A percentile compares a stretch with the other conserved stretches of the same genome.
These are phyloP conservation scores for Drosophila kurseongensis DNA, from an alignment of 1,140 invertebrate genomes.

Conservation along the genomic window DNA sequence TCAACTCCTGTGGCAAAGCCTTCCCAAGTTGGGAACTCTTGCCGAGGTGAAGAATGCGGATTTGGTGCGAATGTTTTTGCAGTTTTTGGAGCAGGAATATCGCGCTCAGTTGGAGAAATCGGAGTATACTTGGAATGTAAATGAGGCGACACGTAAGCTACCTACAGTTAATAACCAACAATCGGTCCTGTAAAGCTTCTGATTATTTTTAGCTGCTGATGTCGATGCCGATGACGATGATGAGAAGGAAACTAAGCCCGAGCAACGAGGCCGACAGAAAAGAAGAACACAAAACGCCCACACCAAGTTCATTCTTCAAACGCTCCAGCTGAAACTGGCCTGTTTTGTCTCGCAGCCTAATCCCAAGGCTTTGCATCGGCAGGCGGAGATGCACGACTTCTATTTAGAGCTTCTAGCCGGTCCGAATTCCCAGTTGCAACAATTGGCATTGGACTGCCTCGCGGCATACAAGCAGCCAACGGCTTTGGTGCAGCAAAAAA, in stretches of 20 bases:
- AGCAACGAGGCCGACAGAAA: constrained; percentile 20
- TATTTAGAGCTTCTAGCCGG: constrained; percentile 92
- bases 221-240: constrained; percentile 50
- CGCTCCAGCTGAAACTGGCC: constrained; percentile 85
- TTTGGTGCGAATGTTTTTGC: constrained; percentile 90
- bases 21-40: constrained; percentile 89
- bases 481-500: constrained; percentile 90
- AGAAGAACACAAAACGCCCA: constrained; percentile 33
- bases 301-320: constrained; percentile 72
- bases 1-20: constrained; percentile 91
- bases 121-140: constrained; percentile 69
- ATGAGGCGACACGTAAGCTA: constrained; percentile 28
- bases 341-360: constrained; percentile 93
- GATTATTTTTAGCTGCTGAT: constrained; percentile 47
- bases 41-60: constrained; percentile 92
- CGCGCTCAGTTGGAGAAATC: constrained; percentile 82
- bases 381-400: constrained; percentile 90
- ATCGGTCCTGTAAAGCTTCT: constrained; percentile 17
- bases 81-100: constrained; percentile 90
- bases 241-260: constrained; percentile 28
- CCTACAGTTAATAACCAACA: background rate
- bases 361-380: constrained; percentile 91
- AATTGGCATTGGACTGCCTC: constrained; percentile 93
- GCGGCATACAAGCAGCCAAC: constrained; percentile 92
- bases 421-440: constrained; percentile 92